Conservation (phyloP, 2,113 vertebrate genomes). For the Acanthochromis polyacanthus region DNA sequence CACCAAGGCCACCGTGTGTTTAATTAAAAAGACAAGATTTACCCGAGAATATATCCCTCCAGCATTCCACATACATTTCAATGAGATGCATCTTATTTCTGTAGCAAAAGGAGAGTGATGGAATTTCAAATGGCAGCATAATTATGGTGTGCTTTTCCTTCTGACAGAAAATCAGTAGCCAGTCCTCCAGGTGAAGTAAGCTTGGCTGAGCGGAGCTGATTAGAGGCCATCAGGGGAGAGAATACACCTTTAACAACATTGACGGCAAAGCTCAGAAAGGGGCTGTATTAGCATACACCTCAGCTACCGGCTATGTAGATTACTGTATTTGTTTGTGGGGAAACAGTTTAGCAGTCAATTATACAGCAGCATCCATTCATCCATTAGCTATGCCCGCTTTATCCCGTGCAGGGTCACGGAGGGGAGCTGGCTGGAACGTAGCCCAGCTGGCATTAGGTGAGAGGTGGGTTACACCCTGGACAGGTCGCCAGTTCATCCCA, state of each 20-base stretch:
- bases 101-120: slow-evolving; percentile 72
- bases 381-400: too few relatives aligned
- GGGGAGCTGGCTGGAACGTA: too few relatives aligned
- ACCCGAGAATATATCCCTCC: slow-evolving; percentile 69
- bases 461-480: too few relatives aligned
- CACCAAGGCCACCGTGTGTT: slow-evolving; percentile 78
- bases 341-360: slow-evolving; percentile 64
- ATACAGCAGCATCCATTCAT: slow-evolving; percentile 17
- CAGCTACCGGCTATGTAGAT: slow-evolving; percentile 45
- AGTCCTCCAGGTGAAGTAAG: slow-evolving; percentile 78
- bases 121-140: slow-evolving; percentile 84
- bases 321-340: slow-evolving; percentile 36
- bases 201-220: slow-evolving; percentile 77
- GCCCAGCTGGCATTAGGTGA: too few relatives aligned
- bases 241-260: slow-evolving; percentile 78
- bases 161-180: slow-evolving; percentile 85
- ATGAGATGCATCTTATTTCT: slow-evolving; percentile 81
- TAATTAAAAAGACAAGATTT: slow-evolving; percentile 85
- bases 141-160: slow-evolving; percentile 78
- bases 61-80: slow-evolving; percentile 79
- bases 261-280: slow-evolving; percentile 47
- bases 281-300: slow-evolving; percentile 62
- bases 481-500: too few relatives aligned
- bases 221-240: slow-evolving; percentile 78
- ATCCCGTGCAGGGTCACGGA: too few relatives aligned